Evolutionary conservation across 2,797 vertebrate genomes (phyloP).

Genomic region (Eospalax fontanierii): DNA sequence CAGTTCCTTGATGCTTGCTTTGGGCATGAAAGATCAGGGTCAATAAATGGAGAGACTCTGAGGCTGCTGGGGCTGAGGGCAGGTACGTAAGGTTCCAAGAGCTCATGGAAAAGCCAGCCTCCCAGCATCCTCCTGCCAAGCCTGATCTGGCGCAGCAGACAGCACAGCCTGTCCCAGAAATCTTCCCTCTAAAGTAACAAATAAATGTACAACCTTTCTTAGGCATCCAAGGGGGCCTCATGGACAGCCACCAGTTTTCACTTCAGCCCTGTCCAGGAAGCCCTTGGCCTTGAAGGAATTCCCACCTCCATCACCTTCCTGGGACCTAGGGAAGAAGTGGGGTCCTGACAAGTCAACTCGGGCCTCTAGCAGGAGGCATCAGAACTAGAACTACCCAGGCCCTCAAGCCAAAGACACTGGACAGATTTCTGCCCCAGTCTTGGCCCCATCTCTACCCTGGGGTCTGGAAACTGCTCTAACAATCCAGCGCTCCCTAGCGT

Average conservation of each 20-base stretch:
- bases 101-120: background rate
- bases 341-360: background rate
- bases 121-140: background rate
- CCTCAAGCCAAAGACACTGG: background rate
- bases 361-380: background rate
- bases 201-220: background rate
- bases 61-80: background rate
- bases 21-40: background rate
- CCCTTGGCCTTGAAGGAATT: background rate
- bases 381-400: too few relatives aligned
- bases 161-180: background rate
- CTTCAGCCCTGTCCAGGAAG: too few relatives aligned
- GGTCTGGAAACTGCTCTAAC: background rate
- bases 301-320: background rate
- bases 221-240: background rate
- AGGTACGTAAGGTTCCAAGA: accelerated
- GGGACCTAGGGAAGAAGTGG: background rate
- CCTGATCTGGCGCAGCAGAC: background rate
- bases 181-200: background rate
- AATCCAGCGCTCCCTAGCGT: background rate
- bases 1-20: too few relatives aligned
- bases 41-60: background rate
- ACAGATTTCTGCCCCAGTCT: background rate
- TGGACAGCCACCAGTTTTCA: accelerated
- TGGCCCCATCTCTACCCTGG: too few relatives aligned